Evolutionary conservation across 2,113 vertebrate genomes (phyloP).

Genomic region (Aptenodytes forsteri): DNA sequence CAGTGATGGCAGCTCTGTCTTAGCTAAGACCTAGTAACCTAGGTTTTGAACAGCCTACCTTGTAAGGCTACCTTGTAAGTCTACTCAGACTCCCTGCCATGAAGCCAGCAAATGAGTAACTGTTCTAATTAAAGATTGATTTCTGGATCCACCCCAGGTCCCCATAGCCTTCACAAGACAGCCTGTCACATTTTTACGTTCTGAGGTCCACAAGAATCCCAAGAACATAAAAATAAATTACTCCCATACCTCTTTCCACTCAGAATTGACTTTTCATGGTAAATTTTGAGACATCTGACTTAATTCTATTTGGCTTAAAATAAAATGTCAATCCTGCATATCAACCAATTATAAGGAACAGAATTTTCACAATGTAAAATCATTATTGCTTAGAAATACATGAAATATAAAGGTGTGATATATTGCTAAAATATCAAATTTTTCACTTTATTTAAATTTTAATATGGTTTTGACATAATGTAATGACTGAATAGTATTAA

Average conservation of each 20-base stretch:
- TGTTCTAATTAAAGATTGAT: background rate
- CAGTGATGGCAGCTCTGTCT: background rate
- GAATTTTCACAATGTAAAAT: background rate
- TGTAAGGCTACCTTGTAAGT: background rate
- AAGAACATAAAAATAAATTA: background rate
- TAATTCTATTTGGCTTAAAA: background rate
- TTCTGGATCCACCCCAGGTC: background rate
- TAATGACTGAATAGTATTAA: background rate
- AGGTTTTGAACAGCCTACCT: background rate
- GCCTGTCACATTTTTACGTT: background rate
- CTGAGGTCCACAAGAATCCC: background rate
- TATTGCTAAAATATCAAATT: background rate
- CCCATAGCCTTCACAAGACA: background rate
- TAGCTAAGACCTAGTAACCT: background rate
- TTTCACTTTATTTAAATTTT: background rate
- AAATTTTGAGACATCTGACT: background rate
- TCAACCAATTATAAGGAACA: background rate
- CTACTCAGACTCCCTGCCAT: background rate
- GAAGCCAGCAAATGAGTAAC: background rate
- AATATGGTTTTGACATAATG: background rate
- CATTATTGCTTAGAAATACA: background rate
- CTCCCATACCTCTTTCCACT: background rate
- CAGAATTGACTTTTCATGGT: background rate
- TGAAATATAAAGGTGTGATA: background rate
- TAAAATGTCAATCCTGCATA: background rate